phyloP scores from a whole-genome alignment of 2,888 invertebrate genomes.

The Chymomyza procnemis region DNA sequence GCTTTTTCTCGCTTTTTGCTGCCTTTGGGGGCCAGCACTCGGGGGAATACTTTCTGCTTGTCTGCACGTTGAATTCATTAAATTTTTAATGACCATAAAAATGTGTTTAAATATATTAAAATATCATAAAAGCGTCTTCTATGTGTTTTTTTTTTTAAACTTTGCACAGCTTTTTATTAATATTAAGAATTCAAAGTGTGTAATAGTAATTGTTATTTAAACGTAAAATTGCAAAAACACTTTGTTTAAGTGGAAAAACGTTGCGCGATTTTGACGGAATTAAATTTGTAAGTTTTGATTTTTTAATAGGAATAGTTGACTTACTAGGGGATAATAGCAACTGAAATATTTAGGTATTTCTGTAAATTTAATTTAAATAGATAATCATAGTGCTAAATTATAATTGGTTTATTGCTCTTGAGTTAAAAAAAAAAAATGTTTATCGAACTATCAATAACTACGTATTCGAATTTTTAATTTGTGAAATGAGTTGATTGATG shows the following conservation, averaged over 20 bases:
- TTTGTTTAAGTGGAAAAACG: neutral
- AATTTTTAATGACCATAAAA: slow-evolving; percentile 45
- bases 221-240: neutral
- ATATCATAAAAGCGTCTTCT: slow-evolving; percentile 5
- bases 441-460: too few species aligned
- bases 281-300: neutral
- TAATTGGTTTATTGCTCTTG: too few species aligned
- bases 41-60: slow-evolving; percentile 14
- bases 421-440: too few species aligned
- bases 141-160: neutral
- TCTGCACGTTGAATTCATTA: slow-evolving; percentile 33
- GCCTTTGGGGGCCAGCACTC: slow-evolving; percentile 3
- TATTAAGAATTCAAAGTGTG: neutral
- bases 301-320: neutral
- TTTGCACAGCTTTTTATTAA: slow-evolving; percentile 1
- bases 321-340: too few species aligned
- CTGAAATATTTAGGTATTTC: too few species aligned
- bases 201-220: neutral
- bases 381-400: too few species aligned
- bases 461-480: too few species aligned
- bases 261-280: neutral
- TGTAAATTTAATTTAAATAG: too few species aligned
- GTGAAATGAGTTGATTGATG: too few species aligned
- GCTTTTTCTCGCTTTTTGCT: slow-evolving; percentile 7
- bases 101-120: slow-evolving; percentile 3